Percentiles rank a stretch among this genome's conserved stretches.
Conservation (phyloP, 2,888 invertebrate species). For the Aphrophora alni region DNA sequence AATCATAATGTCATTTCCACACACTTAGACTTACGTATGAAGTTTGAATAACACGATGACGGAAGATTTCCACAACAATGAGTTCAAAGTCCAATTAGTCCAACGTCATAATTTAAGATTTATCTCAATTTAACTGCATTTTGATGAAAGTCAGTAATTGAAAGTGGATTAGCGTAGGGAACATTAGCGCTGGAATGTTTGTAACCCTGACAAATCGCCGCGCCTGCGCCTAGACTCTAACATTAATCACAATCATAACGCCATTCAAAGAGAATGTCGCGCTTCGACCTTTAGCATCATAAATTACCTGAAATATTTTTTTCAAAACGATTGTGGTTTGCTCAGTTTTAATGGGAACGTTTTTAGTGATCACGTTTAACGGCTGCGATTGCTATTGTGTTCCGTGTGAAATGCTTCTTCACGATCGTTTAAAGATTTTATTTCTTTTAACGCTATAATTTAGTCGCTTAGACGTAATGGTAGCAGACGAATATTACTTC, state of each 20-base stretch:
- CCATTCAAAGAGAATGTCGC: not conserved
- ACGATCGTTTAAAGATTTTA: not conserved
- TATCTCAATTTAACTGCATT: not conserved
- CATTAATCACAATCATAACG: not conserved
- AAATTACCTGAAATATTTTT: not conserved
- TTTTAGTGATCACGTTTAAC: no score
- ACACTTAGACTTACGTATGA: no score
- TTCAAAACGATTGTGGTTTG: no score
- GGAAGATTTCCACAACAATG: no score
- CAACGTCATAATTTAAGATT: not conserved
- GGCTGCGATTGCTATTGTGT: not conserved
- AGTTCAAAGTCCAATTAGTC: not conserved
- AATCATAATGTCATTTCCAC: no score
- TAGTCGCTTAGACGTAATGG: not conserved
- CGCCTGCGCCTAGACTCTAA: not conserved
- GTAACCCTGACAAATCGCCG: not conserved
- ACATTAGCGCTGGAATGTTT: not conserved
- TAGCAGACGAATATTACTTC: no score
- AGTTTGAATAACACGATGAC: no score
- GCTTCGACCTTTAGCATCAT: not conserved
- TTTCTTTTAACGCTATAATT: not conserved
- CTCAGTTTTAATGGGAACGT: no score
- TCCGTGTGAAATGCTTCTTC: not conserved
- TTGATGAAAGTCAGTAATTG: not conserved
- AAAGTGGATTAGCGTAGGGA: not conserved